phyloP scores from a whole-genome alignment of 2,113 vertebrate genomes.

The Anarhynchus alexandrinus region DNA sequence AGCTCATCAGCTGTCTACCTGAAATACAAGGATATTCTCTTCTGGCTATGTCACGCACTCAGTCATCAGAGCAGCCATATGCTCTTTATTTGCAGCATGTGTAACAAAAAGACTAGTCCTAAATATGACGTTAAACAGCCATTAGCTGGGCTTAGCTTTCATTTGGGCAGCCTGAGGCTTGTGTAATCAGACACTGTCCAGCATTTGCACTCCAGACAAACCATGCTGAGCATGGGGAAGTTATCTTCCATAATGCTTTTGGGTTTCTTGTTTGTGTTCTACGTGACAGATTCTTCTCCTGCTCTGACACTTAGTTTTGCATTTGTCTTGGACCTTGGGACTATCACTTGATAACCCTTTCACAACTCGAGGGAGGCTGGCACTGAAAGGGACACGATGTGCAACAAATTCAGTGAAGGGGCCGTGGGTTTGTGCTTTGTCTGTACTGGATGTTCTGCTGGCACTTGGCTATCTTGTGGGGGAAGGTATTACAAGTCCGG shows the following conservation, averaged over 20 bases:
- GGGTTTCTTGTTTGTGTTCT: background rate
- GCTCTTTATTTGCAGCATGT: background rate
- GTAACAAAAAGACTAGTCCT: background rate
- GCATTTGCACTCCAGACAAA: background rate
- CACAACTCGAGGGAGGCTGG: background rate
- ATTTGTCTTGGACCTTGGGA: background rate
- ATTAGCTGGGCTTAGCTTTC: slow-evolving; percentile 17
- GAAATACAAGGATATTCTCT: background rate
- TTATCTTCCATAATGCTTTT: background rate
- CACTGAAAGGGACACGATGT: background rate
- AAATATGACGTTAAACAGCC: background rate
- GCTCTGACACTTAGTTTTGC: background rate
- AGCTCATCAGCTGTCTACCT: background rate
- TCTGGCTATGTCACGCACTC: background rate
- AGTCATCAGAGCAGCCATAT: background rate
- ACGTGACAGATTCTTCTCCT: background rate
- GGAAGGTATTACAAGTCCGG: background rate
- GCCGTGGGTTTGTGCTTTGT: background rate
- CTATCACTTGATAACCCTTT: background rate
- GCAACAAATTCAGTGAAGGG: background rate
- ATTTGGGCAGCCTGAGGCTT: background rate
- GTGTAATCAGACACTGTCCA: background rate
- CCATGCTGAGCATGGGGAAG: background rate
- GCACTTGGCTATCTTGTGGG: background rate
- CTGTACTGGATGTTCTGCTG: background rate